These are phyloP conservation scores for Gerris buenoi DNA, from an alignment of 1,140 invertebrate genomes.

Conservation along the genomic window DNA sequence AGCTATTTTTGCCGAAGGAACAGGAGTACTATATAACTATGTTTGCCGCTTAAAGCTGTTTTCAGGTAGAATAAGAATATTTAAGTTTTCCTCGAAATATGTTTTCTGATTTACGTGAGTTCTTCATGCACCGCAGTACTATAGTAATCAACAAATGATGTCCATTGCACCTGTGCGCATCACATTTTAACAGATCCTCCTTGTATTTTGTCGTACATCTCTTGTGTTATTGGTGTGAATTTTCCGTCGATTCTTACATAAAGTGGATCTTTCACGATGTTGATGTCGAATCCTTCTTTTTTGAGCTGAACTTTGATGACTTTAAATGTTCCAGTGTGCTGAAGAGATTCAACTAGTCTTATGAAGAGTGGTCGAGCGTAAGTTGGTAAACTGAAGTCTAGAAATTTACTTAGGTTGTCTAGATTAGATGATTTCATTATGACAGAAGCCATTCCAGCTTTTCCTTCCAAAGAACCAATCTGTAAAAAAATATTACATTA, in stretches of 20 bases:
- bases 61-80: too few species aligned
- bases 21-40: too few species aligned
- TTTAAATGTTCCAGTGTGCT: constrained; percentile 64
- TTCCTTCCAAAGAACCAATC: constrained; percentile 72
- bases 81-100: too few species aligned
- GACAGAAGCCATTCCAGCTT: constrained; percentile 90
- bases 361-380: constrained; percentile 84
- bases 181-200: background rate
- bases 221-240: background rate
- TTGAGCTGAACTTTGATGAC: constrained; percentile 75
- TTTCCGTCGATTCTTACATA: constrained; percentile 29
- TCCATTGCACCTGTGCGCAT: too few species aligned
- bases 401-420: constrained; percentile 44
- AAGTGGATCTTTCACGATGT: constrained; percentile 53
- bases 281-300: constrained; percentile 57
- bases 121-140: too few species aligned
- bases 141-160: too few species aligned
- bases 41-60: too few species aligned
- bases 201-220: background rate
- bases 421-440: constrained; percentile 52
- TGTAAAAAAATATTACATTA: background rate
- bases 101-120: too few species aligned
- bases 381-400: constrained; percentile 53
- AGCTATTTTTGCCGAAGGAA: too few species aligned
- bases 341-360: constrained; percentile 40